These are phyloP conservation scores for Apodemia hepburni DNA, from an alignment of 2,888 invertebrate genomes.

Conservation along the genomic window DNA sequence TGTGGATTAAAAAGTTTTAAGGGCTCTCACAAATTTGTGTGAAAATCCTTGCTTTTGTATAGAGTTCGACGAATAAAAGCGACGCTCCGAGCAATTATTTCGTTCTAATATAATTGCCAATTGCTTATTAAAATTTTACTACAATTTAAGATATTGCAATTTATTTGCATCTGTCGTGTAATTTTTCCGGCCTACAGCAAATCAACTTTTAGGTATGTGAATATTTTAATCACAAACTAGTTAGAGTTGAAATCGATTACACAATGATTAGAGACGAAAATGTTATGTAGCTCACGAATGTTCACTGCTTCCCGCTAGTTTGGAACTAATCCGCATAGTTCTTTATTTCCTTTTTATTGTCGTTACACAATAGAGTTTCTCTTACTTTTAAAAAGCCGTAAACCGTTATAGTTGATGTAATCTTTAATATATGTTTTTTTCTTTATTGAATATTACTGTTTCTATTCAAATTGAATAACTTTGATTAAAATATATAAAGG, in stretches of 20 bases:
- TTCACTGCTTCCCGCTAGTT: constrained; percentile 14
- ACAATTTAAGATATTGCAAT: background rate
- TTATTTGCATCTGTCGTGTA: background rate
- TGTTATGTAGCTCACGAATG: constrained; percentile 17
- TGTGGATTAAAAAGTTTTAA: no score
- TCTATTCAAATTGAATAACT: background rate
- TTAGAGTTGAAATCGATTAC: constrained; percentile 11
- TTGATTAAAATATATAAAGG: no score
- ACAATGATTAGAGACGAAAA: constrained; percentile 3
- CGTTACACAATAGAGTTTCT: constrained; percentile 30
- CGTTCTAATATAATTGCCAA: background rate
- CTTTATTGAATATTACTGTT: background rate
- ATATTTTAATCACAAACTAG: constrained; percentile 17
- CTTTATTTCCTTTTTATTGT: constrained; percentile 25
- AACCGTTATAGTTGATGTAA: background rate
- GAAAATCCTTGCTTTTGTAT: no score
- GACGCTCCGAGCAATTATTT: no score
- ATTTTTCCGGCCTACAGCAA: background rate
- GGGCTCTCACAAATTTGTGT: no score
- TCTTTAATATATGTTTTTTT: background rate
- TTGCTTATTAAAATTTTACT: background rate
- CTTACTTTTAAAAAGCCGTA: constrained; percentile 17
- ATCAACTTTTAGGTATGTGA: constrained; percentile 12
- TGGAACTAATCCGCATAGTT: constrained; percentile 29
- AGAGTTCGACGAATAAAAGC: no score